phyloP scores from a whole-genome alignment of 2,797 vertebrate genomes.

The Sebastes diaconus region DNA sequence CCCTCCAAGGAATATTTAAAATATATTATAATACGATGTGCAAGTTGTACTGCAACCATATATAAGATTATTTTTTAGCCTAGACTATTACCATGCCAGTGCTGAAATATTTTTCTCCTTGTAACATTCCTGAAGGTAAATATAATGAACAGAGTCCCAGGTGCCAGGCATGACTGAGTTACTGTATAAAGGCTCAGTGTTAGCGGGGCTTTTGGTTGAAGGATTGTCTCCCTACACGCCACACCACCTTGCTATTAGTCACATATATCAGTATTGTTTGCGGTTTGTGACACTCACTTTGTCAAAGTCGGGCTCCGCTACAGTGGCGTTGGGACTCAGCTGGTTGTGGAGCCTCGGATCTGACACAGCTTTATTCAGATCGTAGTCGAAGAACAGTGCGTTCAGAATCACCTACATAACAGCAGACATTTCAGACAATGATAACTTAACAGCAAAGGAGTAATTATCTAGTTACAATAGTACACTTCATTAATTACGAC shows the following conservation, averaged over 20 bases:
- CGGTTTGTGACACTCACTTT: conserved; percentile 77
- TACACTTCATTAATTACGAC: background rate
- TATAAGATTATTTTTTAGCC: background rate
- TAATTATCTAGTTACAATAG: background rate
- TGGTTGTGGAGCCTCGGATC: conserved; percentile 92
- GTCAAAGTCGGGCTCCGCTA: conserved; percentile 82
- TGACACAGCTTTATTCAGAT: conserved; percentile 83
- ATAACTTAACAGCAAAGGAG: background rate
- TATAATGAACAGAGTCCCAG: background rate
- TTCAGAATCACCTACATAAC: conserved; percentile 88
- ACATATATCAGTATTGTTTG: conserved; percentile 21
- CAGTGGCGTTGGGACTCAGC: conserved; percentile 85
- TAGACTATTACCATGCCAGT: background rate
- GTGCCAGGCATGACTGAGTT: background rate
- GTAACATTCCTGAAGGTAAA: conserved; percentile 14
- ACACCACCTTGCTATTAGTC: background rate
- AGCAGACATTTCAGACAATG: background rate
- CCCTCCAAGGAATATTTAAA: background rate
- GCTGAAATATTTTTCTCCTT: background rate
- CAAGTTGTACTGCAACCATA: background rate
- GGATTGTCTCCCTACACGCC: conserved; percentile 4
- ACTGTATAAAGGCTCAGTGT: background rate
- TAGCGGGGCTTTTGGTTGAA: conserved; percentile 24
- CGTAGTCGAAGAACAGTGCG: conserved; percentile 87
- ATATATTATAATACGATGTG: background rate